Percentiles rank a stretch among this genome's conserved stretches.
phyloP scores from a whole-genome alignment of 2,888 invertebrate genomes.

The Chymomyza procnemis region DNA sequence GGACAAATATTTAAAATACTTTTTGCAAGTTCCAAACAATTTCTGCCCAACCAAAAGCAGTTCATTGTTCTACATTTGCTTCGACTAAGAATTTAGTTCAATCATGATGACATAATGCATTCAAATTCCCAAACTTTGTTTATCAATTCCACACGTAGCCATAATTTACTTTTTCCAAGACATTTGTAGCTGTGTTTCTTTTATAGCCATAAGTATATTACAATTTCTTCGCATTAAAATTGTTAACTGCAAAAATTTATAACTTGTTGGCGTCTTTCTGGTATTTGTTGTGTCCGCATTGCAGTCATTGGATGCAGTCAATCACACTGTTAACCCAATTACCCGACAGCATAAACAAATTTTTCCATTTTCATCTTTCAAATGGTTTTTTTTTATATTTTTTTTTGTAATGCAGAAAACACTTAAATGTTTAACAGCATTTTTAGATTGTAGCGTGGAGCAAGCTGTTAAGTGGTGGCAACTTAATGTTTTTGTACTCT shows the following conservation, averaged over 20 bases:
- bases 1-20: too few relatives aligned
- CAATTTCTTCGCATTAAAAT: conserved; percentile 22
- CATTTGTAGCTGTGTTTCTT: background rate
- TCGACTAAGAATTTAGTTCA: background rate
- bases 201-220: background rate
- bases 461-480: conserved; percentile 8
- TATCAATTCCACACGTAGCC: background rate
- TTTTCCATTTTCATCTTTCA: background rate
- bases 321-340: conserved; percentile 58
- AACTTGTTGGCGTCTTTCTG: background rate
- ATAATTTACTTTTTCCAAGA: background rate
- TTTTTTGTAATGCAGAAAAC: conserved; percentile 54
- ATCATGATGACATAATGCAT: background rate
- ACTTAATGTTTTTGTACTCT: background rate
- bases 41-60: background rate
- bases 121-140: background rate
- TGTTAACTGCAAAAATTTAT: background rate
- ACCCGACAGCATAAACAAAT: conserved; percentile 62
- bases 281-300: conserved; percentile 10
- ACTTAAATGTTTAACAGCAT: conserved; percentile 33
- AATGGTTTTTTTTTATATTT: conserved; percentile 10
- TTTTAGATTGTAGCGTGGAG: conserved; percentile 1
- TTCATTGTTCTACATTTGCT: background rate
- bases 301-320: conserved; percentile 6
- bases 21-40: too few relatives aligned